phyloP scores from a whole-genome alignment of 2,113 vertebrate species.

The Procavia capensis region DNA sequence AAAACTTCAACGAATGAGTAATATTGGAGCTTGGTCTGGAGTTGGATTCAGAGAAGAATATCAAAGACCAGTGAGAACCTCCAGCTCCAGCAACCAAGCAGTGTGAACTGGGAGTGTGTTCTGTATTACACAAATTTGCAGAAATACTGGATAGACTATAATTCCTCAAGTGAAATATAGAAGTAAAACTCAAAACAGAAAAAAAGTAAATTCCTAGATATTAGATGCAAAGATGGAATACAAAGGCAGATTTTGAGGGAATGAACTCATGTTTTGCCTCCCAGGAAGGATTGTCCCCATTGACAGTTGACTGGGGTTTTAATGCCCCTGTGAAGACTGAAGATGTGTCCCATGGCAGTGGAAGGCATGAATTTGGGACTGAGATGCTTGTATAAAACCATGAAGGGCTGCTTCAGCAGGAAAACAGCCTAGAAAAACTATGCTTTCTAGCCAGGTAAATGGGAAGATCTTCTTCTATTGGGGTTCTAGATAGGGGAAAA shows the following conservation, averaged over 20 bases:
- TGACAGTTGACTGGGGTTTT: neutral
- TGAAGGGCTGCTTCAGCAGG: fast-evolving
- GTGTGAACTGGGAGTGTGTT: neutral
- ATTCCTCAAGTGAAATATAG: neutral
- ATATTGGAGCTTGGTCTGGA: neutral
- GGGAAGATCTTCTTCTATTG: neutral
- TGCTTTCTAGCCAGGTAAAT: fast-evolving
- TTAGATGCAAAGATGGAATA: neutral
- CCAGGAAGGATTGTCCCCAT: neutral
- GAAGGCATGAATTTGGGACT: neutral
- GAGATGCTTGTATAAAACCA: neutral
- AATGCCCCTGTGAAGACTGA: neutral
- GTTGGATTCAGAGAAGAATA: no score
- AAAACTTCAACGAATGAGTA: neutral
- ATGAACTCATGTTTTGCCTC: neutral
- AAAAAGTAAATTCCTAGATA: no score
- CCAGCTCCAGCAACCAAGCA: neutral
- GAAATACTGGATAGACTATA: neutral
- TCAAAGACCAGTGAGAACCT: neutral
- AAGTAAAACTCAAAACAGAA: neutral
- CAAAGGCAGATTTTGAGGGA: neutral
- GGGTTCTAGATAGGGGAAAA: neutral
- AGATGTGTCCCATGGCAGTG: no score
- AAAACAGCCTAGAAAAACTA: neutral
- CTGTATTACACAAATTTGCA: no score